Base-by-base conservation (phyloP, 1,140 invertebrate species). In the Bombus ignitus region DNA sequence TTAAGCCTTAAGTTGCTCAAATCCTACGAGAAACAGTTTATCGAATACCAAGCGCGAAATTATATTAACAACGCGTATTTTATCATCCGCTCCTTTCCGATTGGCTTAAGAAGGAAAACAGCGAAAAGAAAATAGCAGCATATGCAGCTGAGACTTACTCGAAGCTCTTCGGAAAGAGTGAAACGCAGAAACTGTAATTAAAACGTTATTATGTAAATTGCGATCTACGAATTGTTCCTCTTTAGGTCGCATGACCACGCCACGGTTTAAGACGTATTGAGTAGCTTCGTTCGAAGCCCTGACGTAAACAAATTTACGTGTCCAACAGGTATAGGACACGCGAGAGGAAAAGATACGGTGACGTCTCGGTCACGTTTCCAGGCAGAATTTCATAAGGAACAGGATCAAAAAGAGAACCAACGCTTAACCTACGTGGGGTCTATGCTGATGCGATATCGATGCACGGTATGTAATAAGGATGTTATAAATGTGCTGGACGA, bases 401-500 rank as follows among this genome's bases (percentile, higher is more conserved):
- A 87, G 77, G 44, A 87, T 90, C 81, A 88, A 91, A 53, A 8
- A 53, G 47, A 53, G 47, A 8, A 53, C 18, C 87, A 80, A 35
- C 72, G 59, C 28, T 28, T 6, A 13, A 57, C 35, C 62, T 78
- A 71, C 37, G 85, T 70, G 81, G 86, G 39, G 81, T 81, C 80
- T 87, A 89, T 85, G 89, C 82, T 82, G 89, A 90, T 85, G 81
- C 74, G 9, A 35, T 66, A 28, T 87, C 65, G 87, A 83, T 88
- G 75, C 59, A 39, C 80, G 75, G 59, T 68, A 71, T 87, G 73
- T 88, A 91, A 92, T 91, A 88, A 91, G 91, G 22, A 66, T 76
- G 82, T 70, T 78, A 89, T 85, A 93, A 93, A 93, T 92, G 83
- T 91, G 78, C 84, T 87, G 87, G 83, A 90, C 90, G 83, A 90